Evolutionary conservation across 2,888 invertebrate species (phyloP).

Genomic region (Apoda limacodes): DNA sequence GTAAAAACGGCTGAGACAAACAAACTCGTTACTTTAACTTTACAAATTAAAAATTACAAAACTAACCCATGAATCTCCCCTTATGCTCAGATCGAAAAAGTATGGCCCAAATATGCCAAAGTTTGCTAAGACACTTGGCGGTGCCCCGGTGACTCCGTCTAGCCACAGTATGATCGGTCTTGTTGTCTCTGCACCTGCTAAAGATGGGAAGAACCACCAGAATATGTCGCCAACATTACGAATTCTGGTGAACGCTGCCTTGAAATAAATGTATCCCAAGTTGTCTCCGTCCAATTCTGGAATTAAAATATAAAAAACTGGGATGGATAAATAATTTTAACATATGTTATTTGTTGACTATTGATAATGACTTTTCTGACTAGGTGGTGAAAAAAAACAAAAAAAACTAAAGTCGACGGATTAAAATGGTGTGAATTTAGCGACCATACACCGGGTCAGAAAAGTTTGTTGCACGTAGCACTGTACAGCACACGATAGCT

Average conservation of each 20-base stretch:
- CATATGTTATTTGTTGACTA: no score
- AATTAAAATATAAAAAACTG: conserved; percentile 14
- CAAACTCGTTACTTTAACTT: no score
- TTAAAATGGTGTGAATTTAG: no score
- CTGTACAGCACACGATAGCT: no score
- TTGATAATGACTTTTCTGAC: no score
- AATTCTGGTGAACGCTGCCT: conserved; percentile 81
- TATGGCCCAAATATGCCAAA: conserved; percentile 86
- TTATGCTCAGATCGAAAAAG: conserved; percentile 70
- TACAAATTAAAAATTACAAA: neutral
- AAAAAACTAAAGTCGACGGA: no score
- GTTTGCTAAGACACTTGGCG: conserved; percentile 86
- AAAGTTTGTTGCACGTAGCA: no score
- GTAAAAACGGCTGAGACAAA: no score
- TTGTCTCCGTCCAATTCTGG: conserved; percentile 37
- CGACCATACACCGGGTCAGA: no score
- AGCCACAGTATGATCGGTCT: conserved; percentile 86
- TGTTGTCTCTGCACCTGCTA: conserved; percentile 56
- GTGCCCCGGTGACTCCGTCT: conserved; percentile 86
- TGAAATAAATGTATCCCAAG: conserved; percentile 73
- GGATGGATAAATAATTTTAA: no score
- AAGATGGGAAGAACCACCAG: conserved; percentile 87
- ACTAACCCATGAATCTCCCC: conserved; percentile 80
- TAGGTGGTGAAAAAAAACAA: no score
- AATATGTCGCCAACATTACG: conserved; percentile 81